Percentiles rank a stretch among this genome's conserved stretches.
phyloP scores from a whole-genome alignment of 2,888 invertebrate genomes.

The Leucoma salicis region DNA sequence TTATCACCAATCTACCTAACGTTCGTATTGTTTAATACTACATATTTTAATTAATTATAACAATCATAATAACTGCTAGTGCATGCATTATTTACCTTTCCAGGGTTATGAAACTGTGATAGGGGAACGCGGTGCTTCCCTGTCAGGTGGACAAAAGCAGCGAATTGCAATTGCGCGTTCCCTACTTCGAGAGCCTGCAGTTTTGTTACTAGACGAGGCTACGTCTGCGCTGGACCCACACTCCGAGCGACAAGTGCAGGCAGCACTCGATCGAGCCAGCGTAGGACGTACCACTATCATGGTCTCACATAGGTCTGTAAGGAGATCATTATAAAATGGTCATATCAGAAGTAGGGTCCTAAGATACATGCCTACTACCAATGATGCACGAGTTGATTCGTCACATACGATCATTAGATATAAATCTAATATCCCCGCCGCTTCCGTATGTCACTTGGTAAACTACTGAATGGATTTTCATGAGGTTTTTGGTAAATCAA shows the following conservation, averaged over 20 bases:
- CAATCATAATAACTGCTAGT: no score
- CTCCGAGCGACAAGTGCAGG: constrained; percentile 90
- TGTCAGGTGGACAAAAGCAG: constrained; percentile 93
- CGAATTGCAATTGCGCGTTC: constrained; percentile 93
- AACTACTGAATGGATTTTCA: no score
- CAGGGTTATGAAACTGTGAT: constrained; percentile 90
- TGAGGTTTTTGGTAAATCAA: no score
- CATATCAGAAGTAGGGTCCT: no score
- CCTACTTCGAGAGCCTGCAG: constrained; percentile 87
- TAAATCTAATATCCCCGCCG: no score
- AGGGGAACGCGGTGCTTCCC: constrained; percentile 90
- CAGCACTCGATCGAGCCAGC: constrained; percentile 87
- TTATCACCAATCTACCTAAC: constrained; percentile 86
- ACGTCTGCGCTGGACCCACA: constrained; percentile 92
- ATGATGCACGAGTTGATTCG: no score
- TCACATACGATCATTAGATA: no score
- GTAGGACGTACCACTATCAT: constrained; percentile 88
- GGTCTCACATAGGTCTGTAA: constrained; percentile 84
- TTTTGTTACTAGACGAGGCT: constrained; percentile 90
- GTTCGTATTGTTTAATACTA: constrained; percentile 56
- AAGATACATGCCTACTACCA: no score
- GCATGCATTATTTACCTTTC: background rate
- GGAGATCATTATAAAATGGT: no score
- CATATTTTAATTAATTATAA: background rate
- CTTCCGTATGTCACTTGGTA: no score